phyloP scores from a whole-genome alignment of 1,140 invertebrate species.

The Drosophila guanche region DNA sequence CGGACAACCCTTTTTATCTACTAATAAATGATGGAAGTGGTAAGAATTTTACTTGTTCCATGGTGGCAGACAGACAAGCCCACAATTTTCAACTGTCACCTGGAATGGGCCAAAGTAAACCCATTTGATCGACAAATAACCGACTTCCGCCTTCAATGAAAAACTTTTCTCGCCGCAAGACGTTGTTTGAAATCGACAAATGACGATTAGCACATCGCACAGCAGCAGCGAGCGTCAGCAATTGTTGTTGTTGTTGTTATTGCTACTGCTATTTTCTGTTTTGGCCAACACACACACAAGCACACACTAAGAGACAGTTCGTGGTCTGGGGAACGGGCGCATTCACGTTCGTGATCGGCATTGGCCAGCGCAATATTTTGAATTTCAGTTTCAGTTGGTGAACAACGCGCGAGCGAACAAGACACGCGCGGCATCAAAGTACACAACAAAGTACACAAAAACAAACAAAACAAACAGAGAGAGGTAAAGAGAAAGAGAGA shows the following conservation, averaged over 20 bases:
- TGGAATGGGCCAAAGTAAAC: slow-evolving; percentile 28
- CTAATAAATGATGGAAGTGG: background rate
- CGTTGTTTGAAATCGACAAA: slow-evolving; percentile 36
- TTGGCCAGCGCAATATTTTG: slow-evolving; percentile 56
- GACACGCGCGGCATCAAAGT: slow-evolving; percentile 54
- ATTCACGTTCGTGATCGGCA: slow-evolving; percentile 71
- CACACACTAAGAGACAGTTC: slow-evolving; percentile 9
- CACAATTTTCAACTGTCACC: background rate
- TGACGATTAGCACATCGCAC: slow-evolving; percentile 50
- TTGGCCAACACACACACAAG: slow-evolving; percentile 41
- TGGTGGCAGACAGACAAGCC: slow-evolving; percentile 4
- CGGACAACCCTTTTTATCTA: too few species aligned
- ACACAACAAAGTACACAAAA: slow-evolving; percentile 13
- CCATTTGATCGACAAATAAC: slow-evolving; percentile 42
- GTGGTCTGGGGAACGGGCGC: slow-evolving; percentile 39
- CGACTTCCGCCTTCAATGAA: slow-evolving; percentile 41
- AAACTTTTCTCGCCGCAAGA: slow-evolving; percentile 33
- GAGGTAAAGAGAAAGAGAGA: slow-evolving; percentile 1
- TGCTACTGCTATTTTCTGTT: slow-evolving; percentile 56
- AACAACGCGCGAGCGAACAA: slow-evolving; percentile 59
- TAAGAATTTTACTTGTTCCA: background rate
- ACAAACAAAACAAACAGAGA: background rate
- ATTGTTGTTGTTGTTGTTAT: slow-evolving; percentile 12
- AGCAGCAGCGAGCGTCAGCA: slow-evolving; percentile 38
- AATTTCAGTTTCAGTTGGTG: slow-evolving; percentile 63